phyloP scores from a whole-genome alignment of 2,797 vertebrate genomes.

The Borostomias antarcticus region DNA sequence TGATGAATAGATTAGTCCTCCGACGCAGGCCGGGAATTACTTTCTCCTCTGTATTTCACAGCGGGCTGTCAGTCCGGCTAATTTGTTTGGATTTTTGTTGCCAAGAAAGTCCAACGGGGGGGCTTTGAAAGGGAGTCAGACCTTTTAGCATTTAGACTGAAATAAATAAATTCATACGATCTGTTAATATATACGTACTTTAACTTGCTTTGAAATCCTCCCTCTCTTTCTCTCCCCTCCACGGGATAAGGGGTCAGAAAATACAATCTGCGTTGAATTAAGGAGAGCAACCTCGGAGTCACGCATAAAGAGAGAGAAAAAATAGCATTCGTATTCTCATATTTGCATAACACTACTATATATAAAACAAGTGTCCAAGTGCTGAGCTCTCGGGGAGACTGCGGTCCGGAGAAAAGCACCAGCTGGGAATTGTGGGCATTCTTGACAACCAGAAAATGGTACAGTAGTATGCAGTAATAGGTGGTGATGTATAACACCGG shows the following conservation, averaged over 20 bases:
- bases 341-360: slow-evolving; percentile 61
- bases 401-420: slow-evolving; percentile 44
- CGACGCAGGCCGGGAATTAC: slow-evolving; percentile 75
- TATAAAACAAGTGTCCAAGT: slow-evolving; percentile 54
- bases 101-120: slow-evolving; percentile 61
- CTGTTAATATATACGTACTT: slow-evolving; percentile 70
- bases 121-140: slow-evolving; percentile 67
- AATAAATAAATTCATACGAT: slow-evolving; percentile 74
- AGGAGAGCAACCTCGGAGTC: slow-evolving; percentile 58
- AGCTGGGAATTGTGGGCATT: slow-evolving; percentile 41
- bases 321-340: slow-evolving; percentile 49
- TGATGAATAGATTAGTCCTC: slow-evolving; percentile 82
- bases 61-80: slow-evolving; percentile 73
- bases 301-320: slow-evolving; percentile 26
- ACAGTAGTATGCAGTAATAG: slow-evolving; percentile 52
- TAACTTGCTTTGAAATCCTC: slow-evolving; percentile 68
- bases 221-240: slow-evolving; percentile 52
- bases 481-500: slow-evolving; percentile 46
- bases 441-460: slow-evolving; percentile 37
- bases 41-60: slow-evolving; percentile 65
- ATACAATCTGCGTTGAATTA: slow-evolving; percentile 70
- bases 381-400: slow-evolving; percentile 57
- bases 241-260: slow-evolving; percentile 72
- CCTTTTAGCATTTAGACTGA: slow-evolving; percentile 72
- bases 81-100: slow-evolving; percentile 74